These are phyloP conservation scores for Panulirus ornatus DNA, from an alignment of 1,140 invertebrate genomes.

Conservation along the genomic window DNA sequence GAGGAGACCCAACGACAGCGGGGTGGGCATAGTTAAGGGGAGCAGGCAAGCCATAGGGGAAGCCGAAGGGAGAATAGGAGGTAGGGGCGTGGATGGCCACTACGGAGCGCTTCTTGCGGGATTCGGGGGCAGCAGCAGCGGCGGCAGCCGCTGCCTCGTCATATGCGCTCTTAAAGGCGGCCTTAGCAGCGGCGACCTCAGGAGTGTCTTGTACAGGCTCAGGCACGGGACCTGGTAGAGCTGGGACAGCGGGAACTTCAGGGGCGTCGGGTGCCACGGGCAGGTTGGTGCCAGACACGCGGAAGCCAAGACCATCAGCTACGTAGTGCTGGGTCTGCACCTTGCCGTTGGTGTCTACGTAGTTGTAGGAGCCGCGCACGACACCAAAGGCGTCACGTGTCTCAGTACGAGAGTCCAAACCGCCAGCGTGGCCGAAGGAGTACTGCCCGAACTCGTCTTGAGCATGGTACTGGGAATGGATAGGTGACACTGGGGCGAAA, in stretches of 20 bases:
- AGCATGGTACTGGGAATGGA: conserved; percentile 57
- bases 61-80: conserved; percentile 1
- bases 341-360: conserved; percentile 57
- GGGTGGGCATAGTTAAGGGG: conserved; percentile 38
- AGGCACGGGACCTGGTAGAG: too few species aligned
- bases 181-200: conserved; percentile 57
- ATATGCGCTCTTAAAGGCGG: conserved; percentile 37
- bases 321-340: conserved; percentile 65
- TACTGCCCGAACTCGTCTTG: conserved; percentile 69
- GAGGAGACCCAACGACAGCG: too few species aligned
- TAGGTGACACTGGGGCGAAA: conserved; percentile 12
- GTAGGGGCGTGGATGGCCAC: too few species aligned
- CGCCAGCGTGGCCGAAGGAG: conserved; percentile 56
- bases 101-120: too few species aligned
- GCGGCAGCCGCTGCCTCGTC: conserved; percentile 51
- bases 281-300: conserved; percentile 83
- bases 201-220: conserved; percentile 54
- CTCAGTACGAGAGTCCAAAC: conserved; percentile 45
- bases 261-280: conserved; percentile 77
- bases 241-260: background rate
- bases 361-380: conserved; percentile 55
- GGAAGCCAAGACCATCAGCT: conserved; percentile 80
- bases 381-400: conserved; percentile 52
- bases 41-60: conserved; percentile 38
- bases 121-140: conserved; percentile 43